Conservation (phyloP, 2,797 vertebrate species). For the Channa striata region DNA sequence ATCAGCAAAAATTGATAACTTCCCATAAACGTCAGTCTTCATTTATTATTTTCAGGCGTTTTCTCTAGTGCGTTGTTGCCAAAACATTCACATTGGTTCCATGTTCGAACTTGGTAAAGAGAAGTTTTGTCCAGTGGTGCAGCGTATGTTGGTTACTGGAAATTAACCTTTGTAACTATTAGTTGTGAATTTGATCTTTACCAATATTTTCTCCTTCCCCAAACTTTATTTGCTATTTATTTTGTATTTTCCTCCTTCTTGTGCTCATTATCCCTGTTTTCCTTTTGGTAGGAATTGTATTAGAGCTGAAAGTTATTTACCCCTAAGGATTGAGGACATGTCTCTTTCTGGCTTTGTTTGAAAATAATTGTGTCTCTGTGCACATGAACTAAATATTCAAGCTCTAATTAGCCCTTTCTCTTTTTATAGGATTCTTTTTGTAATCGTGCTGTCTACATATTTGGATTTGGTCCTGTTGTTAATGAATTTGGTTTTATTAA, state of each 20-base stretch:
- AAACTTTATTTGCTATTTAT: background rate
- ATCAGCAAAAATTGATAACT: too few species aligned
- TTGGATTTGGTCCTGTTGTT: background rate
- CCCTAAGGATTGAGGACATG: background rate
- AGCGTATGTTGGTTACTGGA: background rate
- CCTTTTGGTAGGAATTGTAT: background rate
- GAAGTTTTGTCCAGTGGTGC: background rate
- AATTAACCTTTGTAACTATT: too few species aligned
- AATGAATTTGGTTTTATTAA: background rate
- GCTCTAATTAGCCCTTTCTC: background rate
- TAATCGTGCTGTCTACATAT: background rate
- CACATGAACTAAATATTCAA: background rate
- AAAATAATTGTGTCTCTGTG: constrained; percentile 5
- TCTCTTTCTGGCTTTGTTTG: background rate
- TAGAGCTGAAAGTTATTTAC: background rate
- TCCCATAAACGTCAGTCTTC: background rate
- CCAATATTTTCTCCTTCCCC: background rate
- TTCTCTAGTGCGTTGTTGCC: background rate
- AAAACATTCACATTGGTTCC: background rate
- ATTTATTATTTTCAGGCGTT: background rate
- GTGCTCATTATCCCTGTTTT: background rate
- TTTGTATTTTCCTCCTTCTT: background rate
- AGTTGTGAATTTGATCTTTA: too few species aligned
- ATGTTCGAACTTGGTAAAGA: background rate
- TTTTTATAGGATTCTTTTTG: background rate